A percentile compares a stretch with the other conserved stretches of the same genome.
Evolutionary conservation across 64 coral and sea anemone species (phyloP).

Genomic region (Acropora yongei): DNA sequence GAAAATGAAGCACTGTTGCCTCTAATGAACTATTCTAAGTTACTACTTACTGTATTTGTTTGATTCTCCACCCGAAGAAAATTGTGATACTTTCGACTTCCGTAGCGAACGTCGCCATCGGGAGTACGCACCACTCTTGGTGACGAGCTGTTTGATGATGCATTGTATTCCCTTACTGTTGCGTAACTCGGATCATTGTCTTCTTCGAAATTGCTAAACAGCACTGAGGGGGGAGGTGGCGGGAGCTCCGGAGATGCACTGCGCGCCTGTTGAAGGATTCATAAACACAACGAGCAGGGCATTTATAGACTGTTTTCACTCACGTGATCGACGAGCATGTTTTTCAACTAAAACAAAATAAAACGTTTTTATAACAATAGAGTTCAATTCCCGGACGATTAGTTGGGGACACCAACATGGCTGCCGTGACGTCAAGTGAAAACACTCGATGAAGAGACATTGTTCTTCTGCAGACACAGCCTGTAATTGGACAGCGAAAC

Average conservation of each 20-base stretch:
- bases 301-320: no score
- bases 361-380: no score
- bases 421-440: no score
- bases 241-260: conserved; percentile 31
- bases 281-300: no score
- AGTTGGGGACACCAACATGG: no score
- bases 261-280: not conserved
- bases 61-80: not conserved
- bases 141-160: not conserved
- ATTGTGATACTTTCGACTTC: conserved; percentile 21
- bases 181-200: conserved; percentile 11
- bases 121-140: conserved; percentile 13
- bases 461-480: no score
- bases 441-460: no score
- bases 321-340: no score
- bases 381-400: no score
- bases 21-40: not conserved
- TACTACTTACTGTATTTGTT: not conserved
- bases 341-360: no score
- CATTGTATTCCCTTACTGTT: not conserved
- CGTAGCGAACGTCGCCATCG: conserved; percentile 2
- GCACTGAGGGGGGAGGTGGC: not conserved
- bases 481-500: no score
- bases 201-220: not conserved
- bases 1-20: no score